Conservation (phyloP, 2,113 vertebrate genomes). For the Phycodurus eques region DNA sequence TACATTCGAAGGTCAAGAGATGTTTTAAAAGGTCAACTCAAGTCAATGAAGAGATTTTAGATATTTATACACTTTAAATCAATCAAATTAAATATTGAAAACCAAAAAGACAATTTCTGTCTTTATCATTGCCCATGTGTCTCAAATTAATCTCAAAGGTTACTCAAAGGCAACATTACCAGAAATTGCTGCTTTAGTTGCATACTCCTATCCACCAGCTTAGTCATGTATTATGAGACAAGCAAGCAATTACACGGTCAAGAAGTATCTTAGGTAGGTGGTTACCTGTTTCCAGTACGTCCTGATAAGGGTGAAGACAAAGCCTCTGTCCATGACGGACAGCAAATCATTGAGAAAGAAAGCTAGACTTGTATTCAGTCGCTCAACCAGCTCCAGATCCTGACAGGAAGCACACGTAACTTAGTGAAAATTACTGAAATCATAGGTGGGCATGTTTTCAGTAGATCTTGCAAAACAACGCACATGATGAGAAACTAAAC, state of each 20-base stretch:
- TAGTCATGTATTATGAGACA: neutral
- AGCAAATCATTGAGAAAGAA: slow-evolving; percentile 97
- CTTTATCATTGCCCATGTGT: neutral
- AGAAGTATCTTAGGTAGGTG: neutral
- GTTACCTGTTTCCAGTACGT: slow-evolving; percentile 95
- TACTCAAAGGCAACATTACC: neutral
- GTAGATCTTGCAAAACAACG: neutral
- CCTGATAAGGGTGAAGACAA: slow-evolving; percentile 89
- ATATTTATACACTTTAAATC: neutral
- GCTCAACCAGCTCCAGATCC: slow-evolving; percentile 96
- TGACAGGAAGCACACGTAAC: slow-evolving; percentile 50
- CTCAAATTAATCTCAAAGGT: neutral
- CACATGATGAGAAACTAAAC: neutral
- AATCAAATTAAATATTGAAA: neutral
- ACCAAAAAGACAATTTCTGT: neutral
- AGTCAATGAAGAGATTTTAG: neutral
- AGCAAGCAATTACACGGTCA: neutral
- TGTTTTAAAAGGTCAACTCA: neutral
- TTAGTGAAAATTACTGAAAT: neutral
- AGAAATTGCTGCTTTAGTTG: neutral
- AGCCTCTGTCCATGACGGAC: slow-evolving; percentile 97
- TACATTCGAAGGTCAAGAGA: neutral
- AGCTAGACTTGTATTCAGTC: slow-evolving; percentile 91
- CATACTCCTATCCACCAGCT: neutral
- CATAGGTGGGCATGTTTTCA: neutral